Percentiles rank a stretch among this genome's conserved stretches.
These are phyloP conservation scores for Myotis yumanensis DNA, from an alignment of 2,113 vertebrate genomes.

Conservation along the genomic window DNA sequence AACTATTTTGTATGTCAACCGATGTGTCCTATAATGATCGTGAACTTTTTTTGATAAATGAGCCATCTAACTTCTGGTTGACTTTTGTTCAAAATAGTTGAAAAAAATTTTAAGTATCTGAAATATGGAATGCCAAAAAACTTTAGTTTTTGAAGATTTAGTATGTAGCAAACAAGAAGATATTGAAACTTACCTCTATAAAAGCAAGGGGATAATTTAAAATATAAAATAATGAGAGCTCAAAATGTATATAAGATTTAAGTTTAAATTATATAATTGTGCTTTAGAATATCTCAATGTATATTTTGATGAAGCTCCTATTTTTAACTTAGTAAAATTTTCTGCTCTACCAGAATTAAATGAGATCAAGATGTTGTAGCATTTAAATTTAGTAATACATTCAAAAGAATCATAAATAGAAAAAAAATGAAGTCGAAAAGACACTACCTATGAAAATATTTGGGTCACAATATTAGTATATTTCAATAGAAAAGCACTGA, in stretches of 20 bases:
- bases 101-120: slow-evolving; percentile 9
- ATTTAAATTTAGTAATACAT: slow-evolving; percentile 29
- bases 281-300: background rate
- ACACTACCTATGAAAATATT: background rate
- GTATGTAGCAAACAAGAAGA: background rate
- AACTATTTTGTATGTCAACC: background rate
- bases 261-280: slow-evolving; percentile 20
- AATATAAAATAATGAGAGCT: background rate
- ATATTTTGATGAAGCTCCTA: background rate
- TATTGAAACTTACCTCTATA: background rate
- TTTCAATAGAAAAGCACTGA: slow-evolving; percentile 17
- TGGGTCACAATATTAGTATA: slow-evolving; percentile 1
- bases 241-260: background rate
- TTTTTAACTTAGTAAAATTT: background rate
- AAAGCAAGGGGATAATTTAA: background rate
- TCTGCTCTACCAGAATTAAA: background rate
- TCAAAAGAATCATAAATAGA: background rate
- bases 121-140: background rate
- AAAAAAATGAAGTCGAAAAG: background rate
- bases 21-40: background rate
- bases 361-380: background rate
- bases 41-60: background rate
- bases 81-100: slow-evolving; percentile 28
- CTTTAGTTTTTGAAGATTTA: slow-evolving; percentile 20
- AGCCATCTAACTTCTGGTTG: background rate